Evolutionary conservation across 2,888 invertebrate species (phyloP), one percentile per base, ranked within the genome.

Genomic region (Dugesia japonica): DNA sequence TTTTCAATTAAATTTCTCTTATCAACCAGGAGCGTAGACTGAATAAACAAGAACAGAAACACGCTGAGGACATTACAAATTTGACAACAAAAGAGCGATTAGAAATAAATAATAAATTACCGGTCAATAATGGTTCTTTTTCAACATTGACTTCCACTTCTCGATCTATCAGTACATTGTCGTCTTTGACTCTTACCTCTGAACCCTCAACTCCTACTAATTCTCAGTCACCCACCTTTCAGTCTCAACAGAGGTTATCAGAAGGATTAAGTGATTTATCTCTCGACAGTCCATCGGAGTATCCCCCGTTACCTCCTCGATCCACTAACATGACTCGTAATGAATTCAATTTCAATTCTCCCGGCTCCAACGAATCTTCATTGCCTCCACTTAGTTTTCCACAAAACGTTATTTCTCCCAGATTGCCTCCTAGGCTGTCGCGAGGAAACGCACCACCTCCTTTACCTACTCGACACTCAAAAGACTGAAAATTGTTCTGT

Each of bases 391-490:
- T n/a, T n/a, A n/a, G n/a, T n/a, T n/a, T n/a, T n/a, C n/a, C 56
- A 7, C 56, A n/a, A n/a, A 56, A 56, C n/a, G 56, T 56, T n/a
- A 56, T 56, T 56, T 56, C 56, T n/a, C 56, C 56, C 7, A 56
- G n/a, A n/a, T n/a, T 56, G 56, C 56, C 56, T 7, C 56, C 56
- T 1, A 4, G 56, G n/a, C 56, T 56, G 56, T n/a, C 56, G 4
- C 4, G 56, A 20, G 56, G 56, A 4, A n/a, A 7, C 7, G 20
- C n/a, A 20, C 56, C 56, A 9, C 56, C 23, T 56, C 56, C 56
- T 56, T 31, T 31, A 13, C 31, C 31, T 13, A 56, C 7, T 56
- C 56, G 56, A 56, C n/a, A 20, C 56, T n/a, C 56, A n/a, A 56
- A 56, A 56, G 56, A 56, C 56, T 56, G 56, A 56, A 20, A 23